A percentile compares a stretch with the other conserved stretches of the same genome.
Evolutionary conservation across 1,140 invertebrate genomes (phyloP).

Genomic region (Centruroides sculpturatus): DNA sequence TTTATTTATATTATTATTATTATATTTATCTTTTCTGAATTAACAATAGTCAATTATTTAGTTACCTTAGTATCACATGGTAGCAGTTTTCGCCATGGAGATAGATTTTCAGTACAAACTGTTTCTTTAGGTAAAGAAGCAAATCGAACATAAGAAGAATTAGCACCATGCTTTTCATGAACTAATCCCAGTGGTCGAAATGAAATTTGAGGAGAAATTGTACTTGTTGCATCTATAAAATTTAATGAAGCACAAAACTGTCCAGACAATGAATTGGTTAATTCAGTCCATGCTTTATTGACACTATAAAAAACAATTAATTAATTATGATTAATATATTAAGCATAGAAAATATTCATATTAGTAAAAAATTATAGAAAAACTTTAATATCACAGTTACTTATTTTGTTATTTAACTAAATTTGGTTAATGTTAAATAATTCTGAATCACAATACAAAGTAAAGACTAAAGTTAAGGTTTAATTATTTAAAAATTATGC

Average conservation of each 20-base stretch:
- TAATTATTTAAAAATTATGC: no score
- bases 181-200: slow-evolving; percentile 58
- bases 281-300: slow-evolving; percentile 66
- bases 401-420: no score
- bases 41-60: no score
- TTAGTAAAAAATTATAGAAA: no score
- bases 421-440: no score
- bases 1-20: no score
- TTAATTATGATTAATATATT: slow-evolving; percentile 1
- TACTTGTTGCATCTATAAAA: slow-evolving; percentile 81
- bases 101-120: slow-evolving; percentile 96
- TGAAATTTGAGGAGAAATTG: slow-evolving; percentile 62
- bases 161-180: slow-evolving; percentile 29
- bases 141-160: slow-evolving; percentile 53
- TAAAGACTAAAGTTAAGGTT: no score
- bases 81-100: slow-evolving; percentile 91
- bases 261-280: slow-evolving; percentile 79
- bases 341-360: no score
- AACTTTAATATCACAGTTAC: no score
- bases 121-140: slow-evolving; percentile 82
- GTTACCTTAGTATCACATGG: slow-evolving; percentile 56
- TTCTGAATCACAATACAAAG: no score
- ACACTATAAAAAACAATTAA: slow-evolving; percentile 33
- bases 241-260: slow-evolving; percentile 91
- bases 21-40: no score